Conservation (phyloP, 2,888 invertebrate genomes). For the Lysandra coridon region DNA sequence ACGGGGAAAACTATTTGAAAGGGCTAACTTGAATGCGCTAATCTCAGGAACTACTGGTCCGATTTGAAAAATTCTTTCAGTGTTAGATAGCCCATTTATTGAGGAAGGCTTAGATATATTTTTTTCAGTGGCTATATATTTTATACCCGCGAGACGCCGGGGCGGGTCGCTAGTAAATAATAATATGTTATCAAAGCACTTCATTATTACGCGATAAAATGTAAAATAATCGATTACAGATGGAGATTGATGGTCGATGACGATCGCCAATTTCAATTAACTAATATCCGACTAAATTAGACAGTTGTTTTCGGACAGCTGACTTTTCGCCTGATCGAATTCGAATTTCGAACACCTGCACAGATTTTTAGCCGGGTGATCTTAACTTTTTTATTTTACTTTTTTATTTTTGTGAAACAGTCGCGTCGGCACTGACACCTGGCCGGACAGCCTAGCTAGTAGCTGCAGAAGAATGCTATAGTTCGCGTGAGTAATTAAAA, state of each 20-base stretch:
- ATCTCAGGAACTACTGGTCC: too few species aligned
- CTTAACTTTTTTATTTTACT: slow-evolving; percentile 59
- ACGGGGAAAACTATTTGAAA: too few species aligned
- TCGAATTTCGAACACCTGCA: slow-evolving; percentile 63
- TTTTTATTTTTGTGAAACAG: slow-evolving; percentile 61
- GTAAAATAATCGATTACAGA: not conserved
- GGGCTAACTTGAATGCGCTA: too few species aligned
- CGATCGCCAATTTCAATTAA: slow-evolving; percentile 35
- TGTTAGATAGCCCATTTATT: too few species aligned
- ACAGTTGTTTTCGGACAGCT: slow-evolving; percentile 61
- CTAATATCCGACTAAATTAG: slow-evolving; percentile 40
- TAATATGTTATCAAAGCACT: not conserved
- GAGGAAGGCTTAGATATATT: too few species aligned
- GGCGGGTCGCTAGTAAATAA: too few species aligned
- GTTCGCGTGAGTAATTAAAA: slow-evolving; percentile 53
- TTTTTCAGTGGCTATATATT: too few species aligned
- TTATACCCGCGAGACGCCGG: too few species aligned
- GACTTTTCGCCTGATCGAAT: slow-evolving; percentile 66
- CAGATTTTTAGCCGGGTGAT: slow-evolving; percentile 71
- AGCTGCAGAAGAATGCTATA: slow-evolving; percentile 44
- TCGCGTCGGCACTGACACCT: slow-evolving; percentile 63
- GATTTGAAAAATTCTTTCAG: too few species aligned
- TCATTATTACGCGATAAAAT: not conserved
- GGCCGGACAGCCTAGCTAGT: slow-evolving; percentile 58
- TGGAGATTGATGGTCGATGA: slow-evolving; percentile 12